Evolutionary conservation across 2,888 invertebrate genomes (phyloP).

Genomic region (Helobdella robusta): DNA sequence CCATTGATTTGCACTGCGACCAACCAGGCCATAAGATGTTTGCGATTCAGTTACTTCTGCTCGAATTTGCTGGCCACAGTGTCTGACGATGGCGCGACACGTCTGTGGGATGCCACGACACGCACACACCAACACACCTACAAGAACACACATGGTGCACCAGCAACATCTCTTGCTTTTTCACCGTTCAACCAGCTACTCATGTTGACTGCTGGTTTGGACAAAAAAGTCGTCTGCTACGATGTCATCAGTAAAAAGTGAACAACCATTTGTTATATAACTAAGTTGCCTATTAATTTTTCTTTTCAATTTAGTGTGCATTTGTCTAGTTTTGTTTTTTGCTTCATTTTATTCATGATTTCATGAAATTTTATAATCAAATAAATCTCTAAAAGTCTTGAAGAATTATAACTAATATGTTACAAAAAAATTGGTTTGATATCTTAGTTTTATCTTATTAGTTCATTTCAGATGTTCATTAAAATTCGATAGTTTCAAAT

Average conservation of each 20-base stretch:
- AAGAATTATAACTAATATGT: no score
- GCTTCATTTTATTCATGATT: slow-evolving; percentile 1
- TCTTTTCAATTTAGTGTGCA: no score
- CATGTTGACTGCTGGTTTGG: slow-evolving; percentile 49
- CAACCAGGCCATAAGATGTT: slow-evolving; percentile 42
- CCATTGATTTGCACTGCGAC: no score
- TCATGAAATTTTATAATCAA: no score
- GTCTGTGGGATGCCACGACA: slow-evolving; percentile 47
- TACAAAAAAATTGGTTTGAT: no score
- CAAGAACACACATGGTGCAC: slow-evolving; percentile 43
- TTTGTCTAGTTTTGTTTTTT: no score
- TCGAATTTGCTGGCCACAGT: slow-evolving; percentile 44
- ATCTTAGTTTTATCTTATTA: not conserved
- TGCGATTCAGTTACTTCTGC: slow-evolving; percentile 43
- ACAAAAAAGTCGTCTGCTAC: slow-evolving; percentile 48
- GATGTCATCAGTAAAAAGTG: slow-evolving; percentile 46
- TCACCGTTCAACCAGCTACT: slow-evolving; percentile 50
- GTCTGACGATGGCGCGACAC: slow-evolving; percentile 46
- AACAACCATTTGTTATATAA: no score
- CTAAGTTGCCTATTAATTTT: no score
- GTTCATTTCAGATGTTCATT: no score
- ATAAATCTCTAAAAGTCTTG: no score
- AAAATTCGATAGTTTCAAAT: no score
- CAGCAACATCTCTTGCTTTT: slow-evolving; percentile 48
- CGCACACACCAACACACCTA: slow-evolving; percentile 44